Evolutionary conservation across 1,140 invertebrate species (phyloP).

Genomic region (Nephotettix cincticeps): DNA sequence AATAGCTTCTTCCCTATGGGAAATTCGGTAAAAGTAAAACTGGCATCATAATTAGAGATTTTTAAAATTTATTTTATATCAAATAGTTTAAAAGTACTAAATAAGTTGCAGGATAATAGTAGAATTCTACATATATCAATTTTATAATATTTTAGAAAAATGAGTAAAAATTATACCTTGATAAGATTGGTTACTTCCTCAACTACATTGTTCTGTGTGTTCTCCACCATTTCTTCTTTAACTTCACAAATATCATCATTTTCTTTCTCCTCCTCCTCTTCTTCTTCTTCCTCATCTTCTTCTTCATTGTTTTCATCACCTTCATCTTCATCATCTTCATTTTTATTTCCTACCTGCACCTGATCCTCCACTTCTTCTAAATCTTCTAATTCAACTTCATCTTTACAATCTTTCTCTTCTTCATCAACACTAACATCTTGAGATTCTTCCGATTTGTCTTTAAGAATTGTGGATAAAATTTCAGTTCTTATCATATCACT

Average conservation of each 20-base stretch:
- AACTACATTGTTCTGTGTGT: conserved; percentile 17
- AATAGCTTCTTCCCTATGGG: too few relatives aligned
- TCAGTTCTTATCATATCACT: conserved; percentile 40
- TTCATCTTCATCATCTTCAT: background rate
- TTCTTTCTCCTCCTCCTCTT: conserved; percentile 43
- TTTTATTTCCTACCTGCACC: background rate
- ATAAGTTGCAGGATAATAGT: too few relatives aligned
- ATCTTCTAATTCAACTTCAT: conserved; percentile 40
- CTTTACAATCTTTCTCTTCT: conserved; percentile 38
- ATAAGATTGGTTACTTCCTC: background rate
- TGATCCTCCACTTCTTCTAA: conserved; percentile 30
- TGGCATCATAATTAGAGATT: too few relatives aligned
- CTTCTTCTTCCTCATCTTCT: conserved; percentile 33
- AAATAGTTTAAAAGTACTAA: too few relatives aligned
- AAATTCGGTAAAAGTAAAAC: too few relatives aligned
- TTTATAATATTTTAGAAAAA: too few relatives aligned
- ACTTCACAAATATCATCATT: conserved; percentile 36
- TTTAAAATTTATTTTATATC: too few relatives aligned
- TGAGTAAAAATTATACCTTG: background rate
- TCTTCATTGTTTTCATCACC: conserved; percentile 15
- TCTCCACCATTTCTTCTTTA: conserved; percentile 42
- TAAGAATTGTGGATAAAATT: conserved; percentile 39
- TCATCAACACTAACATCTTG: conserved; percentile 40
- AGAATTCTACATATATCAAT: too few relatives aligned
- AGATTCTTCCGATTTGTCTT: background rate